phyloP scores from a whole-genome alignment of 2,888 invertebrate species.

The Orgyia antiqua region DNA sequence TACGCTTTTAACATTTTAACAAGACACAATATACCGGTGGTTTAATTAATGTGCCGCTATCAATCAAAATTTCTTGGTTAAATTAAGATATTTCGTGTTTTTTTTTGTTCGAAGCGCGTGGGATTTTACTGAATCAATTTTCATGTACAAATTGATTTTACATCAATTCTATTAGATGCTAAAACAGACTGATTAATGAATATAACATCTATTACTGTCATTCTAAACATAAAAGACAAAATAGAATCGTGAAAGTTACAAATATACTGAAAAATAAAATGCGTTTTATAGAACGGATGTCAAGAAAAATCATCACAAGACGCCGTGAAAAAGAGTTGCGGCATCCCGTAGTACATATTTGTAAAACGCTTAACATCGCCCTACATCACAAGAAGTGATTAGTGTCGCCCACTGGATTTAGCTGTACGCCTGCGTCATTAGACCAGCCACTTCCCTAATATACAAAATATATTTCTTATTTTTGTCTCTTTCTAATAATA shows the following conservation, averaged over 20 bases:
- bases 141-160: too few relatives aligned
- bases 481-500: constrained; percentile 14
- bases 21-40: too few relatives aligned
- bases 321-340: constrained; percentile 23
- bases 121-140: too few relatives aligned
- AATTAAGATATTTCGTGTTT: too few relatives aligned
- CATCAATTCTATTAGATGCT: too few relatives aligned
- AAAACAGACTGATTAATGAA: too few relatives aligned
- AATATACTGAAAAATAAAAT: constrained; percentile 19
- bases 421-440: constrained; percentile 56
- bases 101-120: too few relatives aligned
- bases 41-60: too few relatives aligned
- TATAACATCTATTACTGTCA: too few relatives aligned
- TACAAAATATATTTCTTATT: constrained; percentile 22
- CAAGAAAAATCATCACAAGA: constrained; percentile 27
- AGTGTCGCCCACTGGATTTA: constrained; percentile 61
- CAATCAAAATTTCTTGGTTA: too few relatives aligned
- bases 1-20: too few relatives aligned
- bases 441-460: constrained; percentile 54
- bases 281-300: constrained; percentile 39
- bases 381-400: constrained; percentile 52
- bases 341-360: constrained; percentile 42
- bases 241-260: constrained; percentile 15
- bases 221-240: too few relatives aligned
- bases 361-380: constrained; percentile 34